Evolutionary conservation across 2,113 vertebrate species (phyloP).

Genomic region (Bambusicola thoracicus): DNA sequence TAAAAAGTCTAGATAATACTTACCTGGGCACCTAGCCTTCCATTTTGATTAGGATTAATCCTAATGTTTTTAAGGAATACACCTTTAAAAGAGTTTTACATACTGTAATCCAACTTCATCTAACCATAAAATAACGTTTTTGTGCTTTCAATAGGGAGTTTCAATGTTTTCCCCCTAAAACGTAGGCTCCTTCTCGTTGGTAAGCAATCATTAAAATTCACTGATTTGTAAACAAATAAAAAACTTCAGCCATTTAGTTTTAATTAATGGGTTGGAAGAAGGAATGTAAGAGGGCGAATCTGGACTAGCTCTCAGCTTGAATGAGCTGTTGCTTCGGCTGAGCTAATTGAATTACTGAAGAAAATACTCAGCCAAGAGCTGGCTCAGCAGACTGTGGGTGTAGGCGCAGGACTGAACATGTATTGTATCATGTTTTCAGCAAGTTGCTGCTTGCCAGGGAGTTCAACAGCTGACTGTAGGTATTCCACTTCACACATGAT

Average conservation of each 20-base stretch:
- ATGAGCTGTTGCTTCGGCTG: neutral
- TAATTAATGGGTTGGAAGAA: neutral
- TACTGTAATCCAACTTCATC: neutral
- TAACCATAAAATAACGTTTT: neutral
- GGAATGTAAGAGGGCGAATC: neutral
- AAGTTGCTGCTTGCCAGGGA: neutral
- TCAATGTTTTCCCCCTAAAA: neutral
- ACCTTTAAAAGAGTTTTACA: neutral
- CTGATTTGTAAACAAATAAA: neutral
- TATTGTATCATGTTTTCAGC: neutral
- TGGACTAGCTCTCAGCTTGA: neutral
- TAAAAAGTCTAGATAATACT: neutral
- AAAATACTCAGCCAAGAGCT: neutral
- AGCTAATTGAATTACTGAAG: neutral
- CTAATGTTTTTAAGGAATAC: neutral
- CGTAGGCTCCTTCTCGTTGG: accelerated
- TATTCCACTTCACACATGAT: neutral
- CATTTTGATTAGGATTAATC: neutral
- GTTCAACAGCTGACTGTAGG: neutral
- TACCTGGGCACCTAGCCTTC: neutral
- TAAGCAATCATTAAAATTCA: neutral
- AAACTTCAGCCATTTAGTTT: neutral
- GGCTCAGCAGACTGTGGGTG: neutral
- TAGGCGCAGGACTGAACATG: neutral
- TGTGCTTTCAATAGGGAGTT: neutral